Percentiles rank a stretch among this genome's conserved stretches.
These are phyloP conservation scores for Tanypteryx hageni DNA, from an alignment of 2,888 invertebrate genomes.

Conservation along the genomic window DNA sequence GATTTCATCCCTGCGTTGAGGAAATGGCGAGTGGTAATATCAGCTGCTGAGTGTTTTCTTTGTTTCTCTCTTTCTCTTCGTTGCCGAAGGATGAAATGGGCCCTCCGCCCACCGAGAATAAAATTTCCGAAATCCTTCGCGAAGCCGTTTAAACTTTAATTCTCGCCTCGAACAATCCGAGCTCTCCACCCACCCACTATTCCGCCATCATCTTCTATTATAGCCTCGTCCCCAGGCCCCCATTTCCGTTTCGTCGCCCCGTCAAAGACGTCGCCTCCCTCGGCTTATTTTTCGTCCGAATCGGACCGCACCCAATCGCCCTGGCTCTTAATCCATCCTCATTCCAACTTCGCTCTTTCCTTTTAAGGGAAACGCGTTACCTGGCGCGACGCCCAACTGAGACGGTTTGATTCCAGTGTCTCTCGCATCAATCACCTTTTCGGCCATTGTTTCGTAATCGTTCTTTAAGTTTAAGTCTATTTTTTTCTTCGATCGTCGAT, in stretches of 20 bases:
- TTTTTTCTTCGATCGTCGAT: background rate
- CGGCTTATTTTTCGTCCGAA: background rate
- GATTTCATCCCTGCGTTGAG: too few relatives aligned
- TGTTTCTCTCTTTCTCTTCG: too few relatives aligned
- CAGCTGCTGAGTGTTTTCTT: too few relatives aligned
- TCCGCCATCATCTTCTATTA: too few relatives aligned
- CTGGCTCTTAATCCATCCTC: background rate
- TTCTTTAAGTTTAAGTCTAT: background rate
- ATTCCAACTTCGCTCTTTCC: background rate
- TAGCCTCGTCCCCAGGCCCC: background rate
- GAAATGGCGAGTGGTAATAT: too few relatives aligned
- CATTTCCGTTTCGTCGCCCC: background rate
- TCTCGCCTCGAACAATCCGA: background rate
- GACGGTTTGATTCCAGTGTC: background rate
- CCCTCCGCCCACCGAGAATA: background rate
- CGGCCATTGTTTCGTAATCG: conserved; percentile 5
- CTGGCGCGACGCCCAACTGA: background rate
- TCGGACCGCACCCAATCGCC: conserved; percentile 11
- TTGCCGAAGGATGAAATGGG: background rate
- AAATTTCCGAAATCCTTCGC: background rate
- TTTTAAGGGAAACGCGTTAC: background rate
- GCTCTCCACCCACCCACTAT: background rate
- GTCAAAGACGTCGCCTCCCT: conserved; percentile 17
- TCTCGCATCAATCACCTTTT: background rate
- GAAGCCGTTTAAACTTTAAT: background rate